Evolutionary conservation across 2,888 invertebrate genomes (phyloP), one percentile per base, ranked within the genome.

Genomic region (Eupithecia subumbrata): DNA sequence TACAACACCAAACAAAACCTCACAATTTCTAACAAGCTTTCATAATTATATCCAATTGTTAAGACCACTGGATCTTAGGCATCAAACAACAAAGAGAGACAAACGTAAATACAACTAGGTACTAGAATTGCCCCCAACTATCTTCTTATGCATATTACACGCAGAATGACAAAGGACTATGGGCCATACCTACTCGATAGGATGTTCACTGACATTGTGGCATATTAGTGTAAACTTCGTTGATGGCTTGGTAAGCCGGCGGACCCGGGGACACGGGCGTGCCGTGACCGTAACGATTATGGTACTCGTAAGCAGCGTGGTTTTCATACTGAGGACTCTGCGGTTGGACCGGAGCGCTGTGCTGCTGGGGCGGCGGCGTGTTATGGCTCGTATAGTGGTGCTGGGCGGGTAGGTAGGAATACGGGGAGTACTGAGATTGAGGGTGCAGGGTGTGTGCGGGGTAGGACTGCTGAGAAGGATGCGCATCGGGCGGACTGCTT

Each of bases 241-340:
- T 88, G 18, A 84, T 76, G 9, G 91, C 87, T 76, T 92, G 94
- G 81, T 94, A 95, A 2, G 93, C 94, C 63, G 95, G 94, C 67
- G 94, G 95, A 80, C 95, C 95, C 63, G 94, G 93, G 0, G 82
- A 82, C 7, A 82, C 76, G n/a, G 82, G 82, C 68, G 82, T 82
- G 63, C 80, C 80, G 43, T 72, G 69, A 9, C 76, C 75, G 71
- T 82, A 80, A 12, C 79, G 78, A 9, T 75, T 79, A 69, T 80
- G 79, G 68, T 75, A 73, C 8, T 77, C 77, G 9, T 77, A 77
- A 5, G 77, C 74, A 25, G 75, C 75, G 25, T 77, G 72, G 48
- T 76, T 76, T 16, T 67, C 76, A 74, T 78, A 77, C 25, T 79
- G 79, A 34, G 76, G 73, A 60, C 72, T 75, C 9, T 70, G 76